Base-by-base conservation (phyloP, 2,797 vertebrate genomes). In the Myripristis jacobus region DNA sequence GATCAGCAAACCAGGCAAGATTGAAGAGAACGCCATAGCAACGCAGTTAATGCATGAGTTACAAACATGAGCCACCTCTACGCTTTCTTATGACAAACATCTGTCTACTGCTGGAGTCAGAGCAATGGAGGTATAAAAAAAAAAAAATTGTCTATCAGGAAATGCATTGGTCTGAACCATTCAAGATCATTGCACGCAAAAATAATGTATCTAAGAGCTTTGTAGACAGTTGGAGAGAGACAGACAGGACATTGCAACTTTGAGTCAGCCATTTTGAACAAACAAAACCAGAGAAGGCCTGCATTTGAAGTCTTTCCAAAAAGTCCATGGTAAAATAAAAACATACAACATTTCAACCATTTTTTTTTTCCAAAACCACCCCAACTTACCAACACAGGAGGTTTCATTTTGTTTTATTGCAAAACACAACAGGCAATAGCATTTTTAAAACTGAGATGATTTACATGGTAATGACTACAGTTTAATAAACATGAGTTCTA, bases 371-470 rank as follows among this genome's bases (percentile, higher is more conserved):
- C n/a, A n/a, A n/a, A 65, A 79, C 87, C 83, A 90, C 87, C 96
- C 95, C 96, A 96, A 98, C 97, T 99, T 99, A 99, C 98, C 97
- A 96, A 98, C 97, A 98, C 97, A 98, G 96, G 95, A 98, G 97
- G 96, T 99, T 99, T 99, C 96, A 99, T 97, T 98, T 98, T 95
- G 96, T 98, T 95, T 99, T 99, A 99, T 98, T 99, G 97, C 96
- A 99, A 99, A 98, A 98, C 96, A 98, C 97, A 98, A 98, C 93
- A 95, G 90, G 93, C 88, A 94, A 91, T 91, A 92, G 91, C 95
- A 98, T 96, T 92, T 85, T 94, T 96, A 97, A 99, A 99, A 98
- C 96, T 96, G 97, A 98, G 96, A 96, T 98, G 97, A 97, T 97
- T 97, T 98, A 99, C 97, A 99, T 96, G 96, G 95, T 95, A 97